Evolutionary conservation across 2,888 invertebrate species (phyloP), one percentile per base, ranked within the genome.

Genomic region (Eremobia ochroleuca): DNA sequence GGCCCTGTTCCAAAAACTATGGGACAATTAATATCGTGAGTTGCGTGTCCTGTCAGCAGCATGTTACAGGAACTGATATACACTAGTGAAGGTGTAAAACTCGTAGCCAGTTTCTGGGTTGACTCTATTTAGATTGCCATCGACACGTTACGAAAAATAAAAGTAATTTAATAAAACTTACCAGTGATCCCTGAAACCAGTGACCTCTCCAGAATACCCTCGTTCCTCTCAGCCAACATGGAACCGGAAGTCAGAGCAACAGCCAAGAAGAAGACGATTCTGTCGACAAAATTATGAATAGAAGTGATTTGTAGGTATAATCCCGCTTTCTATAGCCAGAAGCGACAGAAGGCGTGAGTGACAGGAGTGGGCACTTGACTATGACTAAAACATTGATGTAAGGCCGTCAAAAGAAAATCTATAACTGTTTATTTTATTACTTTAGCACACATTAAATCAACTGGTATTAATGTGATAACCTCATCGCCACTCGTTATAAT

Each of bases 201-300:
- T 69, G 98, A 98, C 85, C 99, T 97, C 93, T 99, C 99, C 89
- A 99, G 94, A 91, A 99, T 98, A 6, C 99, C 99, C 92, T 99
- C 99, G 89, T 99, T 99, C 72, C 98, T 97, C 91, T 99, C 99
- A 86, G 99, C 97, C 90, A 99, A 97, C 98, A 99, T 98, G 13
- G 99, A 98, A 6, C 99, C 98, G 0, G 99, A 98, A 0, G 99
- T 99, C 73, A 99, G 95, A 46, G 99, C 99, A 6, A 99, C 99
- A 3, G 99, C 98, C 94, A 99, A 97, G 97, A 99, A 99, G 97
- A 99, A 99, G 64, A 99, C 98, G 64, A 99, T 99, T 61, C 98
- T 99, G 95, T 71, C 96, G 93, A 85, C 65, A 77, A 85, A 58
- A 59, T 71, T 11, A 46, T 65, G 13, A 11, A 0, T 43, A n/a